Percentiles rank a stretch among this genome's conserved stretches.
Conservation (phyloP, 2,888 invertebrate species). For the Drosophila picticornis region DNA sequence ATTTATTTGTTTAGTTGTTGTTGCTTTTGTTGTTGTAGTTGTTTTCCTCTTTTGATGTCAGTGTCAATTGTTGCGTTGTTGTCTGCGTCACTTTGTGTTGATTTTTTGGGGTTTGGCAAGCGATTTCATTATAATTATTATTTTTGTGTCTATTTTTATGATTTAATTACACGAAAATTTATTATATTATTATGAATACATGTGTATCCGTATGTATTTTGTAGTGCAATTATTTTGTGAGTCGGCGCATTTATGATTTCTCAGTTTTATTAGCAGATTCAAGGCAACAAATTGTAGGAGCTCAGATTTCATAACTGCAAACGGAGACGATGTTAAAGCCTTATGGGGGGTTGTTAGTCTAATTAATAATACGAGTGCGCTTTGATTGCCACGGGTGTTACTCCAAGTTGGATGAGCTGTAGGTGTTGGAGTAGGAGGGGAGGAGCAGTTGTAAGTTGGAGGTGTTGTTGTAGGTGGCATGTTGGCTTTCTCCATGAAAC, state of each 20-base stretch:
- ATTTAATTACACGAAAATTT: slow-evolving; percentile 72
- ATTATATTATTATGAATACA: slow-evolving; percentile 50
- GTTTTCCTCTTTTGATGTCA: slow-evolving; percentile 67
- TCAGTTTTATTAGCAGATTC: slow-evolving; percentile 49
- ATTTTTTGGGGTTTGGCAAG: slow-evolving; percentile 70
- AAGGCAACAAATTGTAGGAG: slow-evolving; percentile 30
- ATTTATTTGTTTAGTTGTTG: slow-evolving; percentile 9
- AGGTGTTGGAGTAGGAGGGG: neutral
- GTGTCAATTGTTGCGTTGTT: slow-evolving; percentile 65
- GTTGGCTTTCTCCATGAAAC: slow-evolving; percentile 69
- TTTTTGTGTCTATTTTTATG: slow-evolving; percentile 56
- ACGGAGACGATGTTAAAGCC: slow-evolving; percentile 2
- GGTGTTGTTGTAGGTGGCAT: slow-evolving; percentile 54
- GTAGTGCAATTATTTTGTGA: slow-evolving; percentile 69
- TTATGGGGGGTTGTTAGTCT: slow-evolving; percentile 63
- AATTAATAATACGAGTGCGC: slow-evolving; percentile 67
- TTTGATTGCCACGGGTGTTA: slow-evolving; percentile 24
- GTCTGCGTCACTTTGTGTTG: slow-evolving; percentile 55
- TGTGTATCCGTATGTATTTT: slow-evolving; percentile 28
- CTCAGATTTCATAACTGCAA: slow-evolving; percentile 63
- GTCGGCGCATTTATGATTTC: slow-evolving; percentile 65
- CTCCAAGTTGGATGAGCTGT: slow-evolving; percentile 3
- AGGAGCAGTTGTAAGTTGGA: neutral
- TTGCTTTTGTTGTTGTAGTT: slow-evolving; percentile 20
- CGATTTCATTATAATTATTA: slow-evolving; percentile 56